Evolutionary conservation across 2,888 invertebrate genomes (phyloP).

Genomic region (Dione vanillae): DNA sequence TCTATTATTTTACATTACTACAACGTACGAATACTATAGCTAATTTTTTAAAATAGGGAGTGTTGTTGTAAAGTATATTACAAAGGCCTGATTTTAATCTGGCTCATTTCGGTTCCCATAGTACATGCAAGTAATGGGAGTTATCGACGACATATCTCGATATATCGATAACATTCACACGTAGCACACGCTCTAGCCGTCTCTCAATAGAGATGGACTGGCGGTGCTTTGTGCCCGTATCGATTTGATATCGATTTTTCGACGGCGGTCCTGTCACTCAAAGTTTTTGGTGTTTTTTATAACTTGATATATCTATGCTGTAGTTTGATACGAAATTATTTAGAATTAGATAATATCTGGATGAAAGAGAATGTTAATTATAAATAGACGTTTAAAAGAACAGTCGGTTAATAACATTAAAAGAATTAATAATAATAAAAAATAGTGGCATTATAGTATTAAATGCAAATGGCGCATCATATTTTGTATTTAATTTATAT

Average conservation of each 20-base stretch:
- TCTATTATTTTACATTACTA: not conserved
- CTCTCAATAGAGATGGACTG: conserved; percentile 77
- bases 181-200: conserved; percentile 78
- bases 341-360: conserved; percentile 11
- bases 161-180: conserved; percentile 82
- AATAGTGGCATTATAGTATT: too few relatives aligned
- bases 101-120: conserved; percentile 67
- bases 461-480: too few relatives aligned
- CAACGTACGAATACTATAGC: conserved; percentile 7
- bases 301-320: conserved; percentile 67
- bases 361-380: conserved; percentile 9
- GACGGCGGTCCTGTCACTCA: conserved; percentile 83
- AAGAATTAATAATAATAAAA: too few relatives aligned
- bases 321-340: conserved; percentile 49
- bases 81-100: conserved; percentile 60
- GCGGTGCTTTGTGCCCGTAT: conserved; percentile 79
- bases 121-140: conserved; percentile 74
- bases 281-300: conserved; percentile 74
- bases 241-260: conserved; percentile 76
- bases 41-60: conserved; percentile 25
- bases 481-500: too few relatives aligned
- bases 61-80: conserved; percentile 47
- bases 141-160: conserved; percentile 78
- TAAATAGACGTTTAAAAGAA: not conserved
- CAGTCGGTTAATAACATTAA: too few relatives aligned